Evolutionary conservation across 2,113 vertebrate species (phyloP).

Genomic region (Calidris pugnax): DNA sequence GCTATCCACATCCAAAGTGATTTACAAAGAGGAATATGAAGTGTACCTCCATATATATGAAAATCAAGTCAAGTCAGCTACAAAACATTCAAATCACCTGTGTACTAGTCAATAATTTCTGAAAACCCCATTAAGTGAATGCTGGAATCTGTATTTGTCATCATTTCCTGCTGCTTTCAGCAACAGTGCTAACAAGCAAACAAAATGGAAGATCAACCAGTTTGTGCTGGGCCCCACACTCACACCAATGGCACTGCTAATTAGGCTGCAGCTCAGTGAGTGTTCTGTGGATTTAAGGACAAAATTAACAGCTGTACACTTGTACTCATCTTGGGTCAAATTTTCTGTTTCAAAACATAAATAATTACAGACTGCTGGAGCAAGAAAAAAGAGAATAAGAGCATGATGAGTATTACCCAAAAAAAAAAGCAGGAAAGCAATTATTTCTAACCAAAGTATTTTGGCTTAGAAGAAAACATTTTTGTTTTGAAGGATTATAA

Average conservation of each 20-base stretch:
- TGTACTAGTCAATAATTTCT: neutral
- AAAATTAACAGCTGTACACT: conserved; percentile 15
- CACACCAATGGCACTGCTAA: neutral
- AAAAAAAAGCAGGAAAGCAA: neutral
- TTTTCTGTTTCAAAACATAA: conserved; percentile 19
- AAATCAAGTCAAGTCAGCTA: neutral
- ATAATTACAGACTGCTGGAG: neutral
- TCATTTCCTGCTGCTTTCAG: neutral
- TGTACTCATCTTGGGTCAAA: neutral
- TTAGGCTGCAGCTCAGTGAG: neutral
- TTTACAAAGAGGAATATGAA: neutral
- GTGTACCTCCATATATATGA: fast-evolving
- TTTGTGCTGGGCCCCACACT: neutral
- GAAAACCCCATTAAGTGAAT: neutral
- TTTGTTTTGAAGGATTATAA: neutral
- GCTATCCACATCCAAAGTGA: neutral
- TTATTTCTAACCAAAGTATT: neutral
- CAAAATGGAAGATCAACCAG: neutral
- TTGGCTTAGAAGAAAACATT: neutral
- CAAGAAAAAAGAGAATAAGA: neutral
- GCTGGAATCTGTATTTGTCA: neutral
- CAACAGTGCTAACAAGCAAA: neutral
- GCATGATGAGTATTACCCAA: neutral
- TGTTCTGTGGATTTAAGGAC: neutral
- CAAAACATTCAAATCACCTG: neutral